Conservation (phyloP, 2,797 vertebrate genomes). For the Eptatretus atami region DNA sequence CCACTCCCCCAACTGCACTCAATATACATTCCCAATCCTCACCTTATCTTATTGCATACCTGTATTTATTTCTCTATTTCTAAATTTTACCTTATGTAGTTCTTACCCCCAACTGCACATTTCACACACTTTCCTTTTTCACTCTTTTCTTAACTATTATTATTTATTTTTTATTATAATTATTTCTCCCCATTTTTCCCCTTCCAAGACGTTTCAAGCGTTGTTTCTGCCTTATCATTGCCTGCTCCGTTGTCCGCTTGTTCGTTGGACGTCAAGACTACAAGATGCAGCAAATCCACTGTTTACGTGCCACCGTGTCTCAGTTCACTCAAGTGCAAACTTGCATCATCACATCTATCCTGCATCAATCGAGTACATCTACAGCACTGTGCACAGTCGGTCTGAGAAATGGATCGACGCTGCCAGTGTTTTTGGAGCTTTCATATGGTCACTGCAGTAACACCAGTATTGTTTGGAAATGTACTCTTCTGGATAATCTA, state of each 20-base stretch:
- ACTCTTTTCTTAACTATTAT: too few relatives aligned
- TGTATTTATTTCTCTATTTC: too few relatives aligned
- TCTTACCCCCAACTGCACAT: too few relatives aligned
- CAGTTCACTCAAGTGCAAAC: slow-evolving; percentile 36
- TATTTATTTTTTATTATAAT: too few relatives aligned
- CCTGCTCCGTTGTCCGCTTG: slow-evolving; percentile 49
- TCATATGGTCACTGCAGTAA: background rate
- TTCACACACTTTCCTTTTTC: too few relatives aligned
- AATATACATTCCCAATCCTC: too few relatives aligned
- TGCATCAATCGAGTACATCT: slow-evolving; percentile 31
- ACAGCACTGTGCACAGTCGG: slow-evolving; percentile 35
- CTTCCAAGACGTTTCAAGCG: slow-evolving; percentile 25
- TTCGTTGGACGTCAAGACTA: slow-evolving; percentile 36
- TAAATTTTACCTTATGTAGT: too few relatives aligned
- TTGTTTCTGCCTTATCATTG: slow-evolving; percentile 34
- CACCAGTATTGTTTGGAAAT: too few relatives aligned
- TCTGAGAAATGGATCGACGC: slow-evolving; percentile 18
- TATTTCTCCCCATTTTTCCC: background rate
- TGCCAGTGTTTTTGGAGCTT: background rate
- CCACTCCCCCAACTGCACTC: too few relatives aligned
- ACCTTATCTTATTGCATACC: too few relatives aligned
- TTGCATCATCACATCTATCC: slow-evolving; percentile 30
- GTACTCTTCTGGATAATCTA: too few relatives aligned
- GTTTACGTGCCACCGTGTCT: slow-evolving; percentile 34
- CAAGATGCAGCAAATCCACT: slow-evolving; percentile 23